Percentiles rank a stretch among this genome's conserved stretches.
Conservation (phyloP, 2,888 invertebrate species). For the Acleris laterana region DNA sequence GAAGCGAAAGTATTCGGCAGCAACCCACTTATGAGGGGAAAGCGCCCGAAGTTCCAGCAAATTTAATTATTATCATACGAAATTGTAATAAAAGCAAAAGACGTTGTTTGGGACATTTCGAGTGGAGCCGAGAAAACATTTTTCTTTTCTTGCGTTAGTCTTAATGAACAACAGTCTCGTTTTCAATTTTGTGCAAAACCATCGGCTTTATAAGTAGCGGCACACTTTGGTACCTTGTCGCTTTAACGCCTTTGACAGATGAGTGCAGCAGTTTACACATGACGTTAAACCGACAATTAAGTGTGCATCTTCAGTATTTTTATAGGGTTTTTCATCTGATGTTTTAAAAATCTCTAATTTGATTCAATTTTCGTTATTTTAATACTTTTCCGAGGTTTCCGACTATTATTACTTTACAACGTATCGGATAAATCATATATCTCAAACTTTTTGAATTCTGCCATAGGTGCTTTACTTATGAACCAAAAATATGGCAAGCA, state of each 20-base stretch:
- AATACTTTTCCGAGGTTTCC: no score
- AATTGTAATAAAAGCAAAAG: constrained; percentile 12
- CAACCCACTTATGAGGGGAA: constrained; percentile 5
- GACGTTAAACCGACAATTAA: no score
- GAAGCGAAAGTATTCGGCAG: constrained; percentile 9
- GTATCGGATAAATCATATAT: background rate
- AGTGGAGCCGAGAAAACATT: background rate
- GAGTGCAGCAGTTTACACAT: no score
- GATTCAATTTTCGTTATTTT: no score
- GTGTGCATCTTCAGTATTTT: no score
- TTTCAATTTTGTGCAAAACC: background rate
- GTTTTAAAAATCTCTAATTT: no score
- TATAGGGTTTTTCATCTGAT: no score
- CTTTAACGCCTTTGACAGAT: no score
- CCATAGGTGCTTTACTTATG: background rate
- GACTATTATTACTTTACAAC: no score
- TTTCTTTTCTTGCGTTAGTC: background rate
- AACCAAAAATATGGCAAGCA: background rate
- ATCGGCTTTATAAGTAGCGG: no score
- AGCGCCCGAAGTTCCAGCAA: constrained; percentile 10
- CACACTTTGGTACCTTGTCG: no score
- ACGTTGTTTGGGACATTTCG: constrained; percentile 6
- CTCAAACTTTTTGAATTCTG: background rate
- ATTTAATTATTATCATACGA: constrained; percentile 21
- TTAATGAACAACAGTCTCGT: background rate